A percentile compares a stretch with the other conserved stretches of the same genome.
Conservation (phyloP, 2,888 invertebrate species). For the Cosmia pyralina region DNA sequence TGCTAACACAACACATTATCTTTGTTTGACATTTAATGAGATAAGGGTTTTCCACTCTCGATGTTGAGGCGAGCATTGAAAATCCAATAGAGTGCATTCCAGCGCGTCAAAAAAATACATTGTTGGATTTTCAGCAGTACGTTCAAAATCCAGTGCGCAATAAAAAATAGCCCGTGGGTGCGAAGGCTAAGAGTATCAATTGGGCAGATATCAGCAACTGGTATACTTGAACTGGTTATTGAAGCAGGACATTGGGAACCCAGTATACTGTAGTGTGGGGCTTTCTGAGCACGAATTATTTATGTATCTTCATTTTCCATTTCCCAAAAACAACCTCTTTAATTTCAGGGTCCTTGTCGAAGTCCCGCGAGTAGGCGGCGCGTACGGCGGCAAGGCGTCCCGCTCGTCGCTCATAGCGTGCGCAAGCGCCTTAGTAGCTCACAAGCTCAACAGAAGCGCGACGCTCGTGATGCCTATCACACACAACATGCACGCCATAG, state of each 20-base stretch:
- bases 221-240: not conserved
- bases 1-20: conserved; percentile 21
- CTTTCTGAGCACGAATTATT: not conserved
- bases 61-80: not conserved
- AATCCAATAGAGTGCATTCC: not conserved
- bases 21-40: not conserved
- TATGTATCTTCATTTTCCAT: not conserved
- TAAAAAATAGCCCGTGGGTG: not conserved
- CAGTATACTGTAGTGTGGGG: not conserved
- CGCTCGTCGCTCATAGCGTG: conserved; percentile 90
- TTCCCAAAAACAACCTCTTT: not conserved
- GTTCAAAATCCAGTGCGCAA: not conserved
- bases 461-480: conserved; percentile 91
- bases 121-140: not conserved
- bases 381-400: conserved; percentile 94
- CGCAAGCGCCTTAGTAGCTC: conserved; percentile 92
- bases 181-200: not conserved
- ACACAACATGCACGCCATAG: conserved; percentile 91
- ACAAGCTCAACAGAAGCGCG: conserved; percentile 90
- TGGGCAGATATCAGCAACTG: not conserved
- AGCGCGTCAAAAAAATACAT: not conserved
- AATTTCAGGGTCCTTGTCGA: conserved; percentile 91
- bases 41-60: not conserved
- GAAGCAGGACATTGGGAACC: not conserved
- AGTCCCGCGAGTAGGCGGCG: conserved; percentile 94